Conservation (phyloP, 2,888 invertebrate genomes). For the Brachypalpus laphriformis region DNA sequence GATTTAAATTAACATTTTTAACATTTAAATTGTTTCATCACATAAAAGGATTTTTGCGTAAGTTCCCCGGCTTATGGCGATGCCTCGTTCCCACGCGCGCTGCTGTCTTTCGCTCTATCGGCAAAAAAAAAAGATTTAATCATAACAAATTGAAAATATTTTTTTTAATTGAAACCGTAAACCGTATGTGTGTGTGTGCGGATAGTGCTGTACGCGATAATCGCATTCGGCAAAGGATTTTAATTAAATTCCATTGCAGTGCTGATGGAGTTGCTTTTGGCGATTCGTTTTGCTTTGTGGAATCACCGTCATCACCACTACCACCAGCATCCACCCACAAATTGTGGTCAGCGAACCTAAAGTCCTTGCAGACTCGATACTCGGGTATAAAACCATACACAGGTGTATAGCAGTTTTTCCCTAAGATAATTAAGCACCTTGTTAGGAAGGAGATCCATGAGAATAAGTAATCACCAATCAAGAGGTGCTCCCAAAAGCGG, state of each 20-base stretch:
- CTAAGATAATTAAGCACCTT: constrained; percentile 48
- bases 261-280: constrained; percentile 67
- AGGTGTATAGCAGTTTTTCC: constrained; percentile 2
- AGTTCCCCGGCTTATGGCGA: constrained; percentile 63
- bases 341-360: constrained; percentile 47
- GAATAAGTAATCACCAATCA: constrained; percentile 64
- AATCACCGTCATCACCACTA: background rate
- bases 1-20: constrained; percentile 73
- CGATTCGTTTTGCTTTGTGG: constrained; percentile 64
- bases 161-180: constrained; percentile 70
- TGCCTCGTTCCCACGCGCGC: constrained; percentile 32
- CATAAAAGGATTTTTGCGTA: constrained; percentile 72
- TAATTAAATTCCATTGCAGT: constrained; percentile 72
- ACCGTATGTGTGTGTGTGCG: constrained; percentile 34
- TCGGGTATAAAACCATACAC: background rate
- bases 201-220: constrained; percentile 55
- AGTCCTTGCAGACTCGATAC: background rate
- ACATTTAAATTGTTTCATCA: constrained; percentile 73
- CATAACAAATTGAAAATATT: constrained; percentile 73
- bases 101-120: constrained; percentile 62
- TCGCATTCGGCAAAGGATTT: constrained; percentile 70
- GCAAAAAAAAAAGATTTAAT: constrained; percentile 63
- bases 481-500: constrained; percentile 16
- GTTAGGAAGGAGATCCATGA: constrained; percentile 28
- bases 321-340: background rate